Conservation (phyloP, 2,888 invertebrate genomes). For the Bombylius major region DNA sequence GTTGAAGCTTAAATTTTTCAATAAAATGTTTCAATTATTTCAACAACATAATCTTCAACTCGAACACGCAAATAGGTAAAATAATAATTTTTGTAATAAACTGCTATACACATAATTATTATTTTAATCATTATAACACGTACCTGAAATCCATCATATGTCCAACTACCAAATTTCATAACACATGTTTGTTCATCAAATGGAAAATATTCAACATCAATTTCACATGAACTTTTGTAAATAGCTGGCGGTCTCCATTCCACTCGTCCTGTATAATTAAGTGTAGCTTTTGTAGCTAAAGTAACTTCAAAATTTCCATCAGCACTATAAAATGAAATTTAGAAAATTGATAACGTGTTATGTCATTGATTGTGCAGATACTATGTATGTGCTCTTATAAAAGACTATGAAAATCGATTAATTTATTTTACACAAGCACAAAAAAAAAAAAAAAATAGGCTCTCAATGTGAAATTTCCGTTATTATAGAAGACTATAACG, state of each 20-base stretch:
- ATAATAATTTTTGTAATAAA: no score
- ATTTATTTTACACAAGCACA: constrained; percentile 14
- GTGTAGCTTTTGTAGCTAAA: constrained; percentile 66
- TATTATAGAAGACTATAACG: no score
- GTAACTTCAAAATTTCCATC: constrained; percentile 79
- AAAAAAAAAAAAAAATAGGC: background rate
- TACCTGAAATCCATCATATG: constrained; percentile 74
- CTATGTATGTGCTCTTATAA: no score
- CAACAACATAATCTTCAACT: no score
- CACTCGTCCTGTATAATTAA: constrained; percentile 68
- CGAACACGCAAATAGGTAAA: no score
- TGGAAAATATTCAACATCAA: constrained; percentile 76
- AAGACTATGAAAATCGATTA: no score
- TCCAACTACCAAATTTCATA: constrained; percentile 75
- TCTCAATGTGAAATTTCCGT: no score
- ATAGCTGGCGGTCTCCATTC: constrained; percentile 89
- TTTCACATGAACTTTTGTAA: constrained; percentile 77
- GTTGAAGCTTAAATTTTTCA: no score
- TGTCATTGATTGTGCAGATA: no score
- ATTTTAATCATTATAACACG: constrained; percentile 4
- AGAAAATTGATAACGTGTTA: background rate
- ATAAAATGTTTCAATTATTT: no score
- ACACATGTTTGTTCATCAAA: constrained; percentile 79
- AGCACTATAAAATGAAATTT: constrained; percentile 41
- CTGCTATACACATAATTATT: no score